These are phyloP conservation scores for Callopanchax toddi DNA, from an alignment of 2,113 vertebrate species.

Conservation along the genomic window DNA sequence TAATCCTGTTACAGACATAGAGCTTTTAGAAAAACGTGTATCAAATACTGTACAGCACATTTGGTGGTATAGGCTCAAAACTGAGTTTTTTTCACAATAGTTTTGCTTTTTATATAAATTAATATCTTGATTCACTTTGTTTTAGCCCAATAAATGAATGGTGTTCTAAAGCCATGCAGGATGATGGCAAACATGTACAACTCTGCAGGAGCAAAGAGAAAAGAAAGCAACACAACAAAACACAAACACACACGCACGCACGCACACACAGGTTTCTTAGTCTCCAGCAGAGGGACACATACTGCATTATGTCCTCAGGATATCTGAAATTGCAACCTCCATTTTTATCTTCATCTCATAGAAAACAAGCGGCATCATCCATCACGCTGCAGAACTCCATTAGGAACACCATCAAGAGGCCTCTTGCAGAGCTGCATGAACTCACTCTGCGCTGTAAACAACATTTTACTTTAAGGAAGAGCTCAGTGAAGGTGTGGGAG, in stretches of 20 bases:
- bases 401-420: conserved; percentile 23
- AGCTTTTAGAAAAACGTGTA: too few species aligned
- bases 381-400: conserved; percentile 27
- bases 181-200: not conserved
- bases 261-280: too few species aligned
- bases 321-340: not conserved
- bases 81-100: too few species aligned
- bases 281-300: not conserved
- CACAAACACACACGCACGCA: too few species aligned
- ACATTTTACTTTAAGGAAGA: conserved; percentile 13
- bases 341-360: conserved; percentile 9
- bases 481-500: not conserved
- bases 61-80: too few species aligned
- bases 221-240: conserved; percentile 1
- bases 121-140: not conserved
- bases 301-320: conserved; percentile 4
- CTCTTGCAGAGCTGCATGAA: not conserved
- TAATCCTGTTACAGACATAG: too few species aligned
- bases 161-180: not conserved
- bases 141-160: too few species aligned
- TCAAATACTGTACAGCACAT: too few species aligned
- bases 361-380: not conserved
- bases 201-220: not conserved
- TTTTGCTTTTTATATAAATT: too few species aligned
- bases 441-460: not conserved